A percentile compares a stretch with the other conserved stretches of the same genome.
Evolutionary conservation across 2,888 invertebrate species (phyloP).

Genomic region (Cerceris ruficornis): DNA sequence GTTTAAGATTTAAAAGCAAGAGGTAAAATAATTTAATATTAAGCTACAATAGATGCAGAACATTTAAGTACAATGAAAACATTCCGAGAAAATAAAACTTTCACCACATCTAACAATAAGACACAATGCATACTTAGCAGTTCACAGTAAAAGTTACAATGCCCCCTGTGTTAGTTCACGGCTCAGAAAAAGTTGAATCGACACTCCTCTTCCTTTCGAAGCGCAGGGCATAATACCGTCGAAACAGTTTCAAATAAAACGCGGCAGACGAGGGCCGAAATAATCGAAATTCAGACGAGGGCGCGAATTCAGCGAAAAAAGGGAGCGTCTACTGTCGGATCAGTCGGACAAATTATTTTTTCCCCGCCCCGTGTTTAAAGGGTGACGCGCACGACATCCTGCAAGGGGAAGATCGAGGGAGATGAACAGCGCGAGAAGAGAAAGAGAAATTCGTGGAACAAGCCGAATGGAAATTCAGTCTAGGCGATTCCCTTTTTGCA

Average conservation of each 20-base stretch:
- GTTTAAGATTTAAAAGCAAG: too few relatives aligned
- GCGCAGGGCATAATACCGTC: conserved; percentile 6
- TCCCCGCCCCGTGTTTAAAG: conserved; percentile 8
- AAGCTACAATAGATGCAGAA: too few relatives aligned
- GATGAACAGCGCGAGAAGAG: background rate
- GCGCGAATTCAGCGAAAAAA: conserved; percentile 9
- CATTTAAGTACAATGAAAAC: too few relatives aligned
- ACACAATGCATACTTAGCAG: too few relatives aligned
- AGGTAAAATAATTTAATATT: too few relatives aligned
- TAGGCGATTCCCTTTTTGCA: conserved; percentile 20
- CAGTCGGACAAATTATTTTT: conserved; percentile 32
- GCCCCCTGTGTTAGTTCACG: too few relatives aligned
- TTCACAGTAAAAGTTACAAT: too few relatives aligned
- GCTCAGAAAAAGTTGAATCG: too few relatives aligned
- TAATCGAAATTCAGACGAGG: conserved; percentile 53
- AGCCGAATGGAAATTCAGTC: conserved; percentile 49
- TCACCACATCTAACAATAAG: too few relatives aligned
- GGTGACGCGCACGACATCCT: background rate
- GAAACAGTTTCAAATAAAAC: conserved; percentile 7
- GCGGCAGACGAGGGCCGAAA: conserved; percentile 36
- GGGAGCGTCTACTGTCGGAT: conserved; percentile 27
- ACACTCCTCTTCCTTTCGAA: too few relatives aligned
- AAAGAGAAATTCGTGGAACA: background rate
- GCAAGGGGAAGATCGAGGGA: background rate
- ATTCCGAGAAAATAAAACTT: too few relatives aligned